A percentile compares a stretch with the other conserved stretches of the same genome.
Evolutionary conservation across 2,113 vertebrate genomes (phyloP).

Genomic region (Phalacrocorax carbo): DNA sequence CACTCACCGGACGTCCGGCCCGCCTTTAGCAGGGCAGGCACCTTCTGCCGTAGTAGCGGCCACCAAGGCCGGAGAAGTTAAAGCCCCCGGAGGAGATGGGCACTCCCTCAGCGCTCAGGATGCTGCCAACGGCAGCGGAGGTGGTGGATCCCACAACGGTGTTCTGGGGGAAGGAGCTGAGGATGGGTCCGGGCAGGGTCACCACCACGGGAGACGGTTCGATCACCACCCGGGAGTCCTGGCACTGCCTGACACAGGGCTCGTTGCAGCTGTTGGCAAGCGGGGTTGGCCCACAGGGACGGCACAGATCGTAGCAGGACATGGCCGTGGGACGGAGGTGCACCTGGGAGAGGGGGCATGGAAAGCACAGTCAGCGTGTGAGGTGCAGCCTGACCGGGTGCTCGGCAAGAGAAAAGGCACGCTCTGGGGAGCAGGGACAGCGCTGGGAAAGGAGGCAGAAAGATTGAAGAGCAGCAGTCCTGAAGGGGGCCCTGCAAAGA

Average conservation of each 20-base stretch:
- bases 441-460: accelerated
- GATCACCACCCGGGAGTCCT: background rate
- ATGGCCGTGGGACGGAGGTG: background rate
- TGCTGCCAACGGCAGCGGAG: background rate
- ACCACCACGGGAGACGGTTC: background rate
- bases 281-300: background rate
- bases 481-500: accelerated
- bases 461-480: accelerated
- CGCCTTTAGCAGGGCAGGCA: background rate
- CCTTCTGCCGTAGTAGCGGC: background rate
- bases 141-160: background rate
- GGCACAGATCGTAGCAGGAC: background rate
- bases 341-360: background rate
- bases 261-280: background rate
- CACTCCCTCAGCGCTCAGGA: background rate
- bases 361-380: background rate
- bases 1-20: background rate
- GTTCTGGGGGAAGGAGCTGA: constrained; percentile 39
- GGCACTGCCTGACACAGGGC: background rate
- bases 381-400: background rate
- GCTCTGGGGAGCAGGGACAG: background rate
- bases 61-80: background rate
- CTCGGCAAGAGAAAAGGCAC: accelerated
- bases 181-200: constrained; percentile 9
- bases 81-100: background rate